Evolutionary conservation across 35 echinoderm and acorn worm species (phyloP), one percentile per base, ranked within the genome.

Genomic region (Heliocidaris erythrogramma): DNA sequence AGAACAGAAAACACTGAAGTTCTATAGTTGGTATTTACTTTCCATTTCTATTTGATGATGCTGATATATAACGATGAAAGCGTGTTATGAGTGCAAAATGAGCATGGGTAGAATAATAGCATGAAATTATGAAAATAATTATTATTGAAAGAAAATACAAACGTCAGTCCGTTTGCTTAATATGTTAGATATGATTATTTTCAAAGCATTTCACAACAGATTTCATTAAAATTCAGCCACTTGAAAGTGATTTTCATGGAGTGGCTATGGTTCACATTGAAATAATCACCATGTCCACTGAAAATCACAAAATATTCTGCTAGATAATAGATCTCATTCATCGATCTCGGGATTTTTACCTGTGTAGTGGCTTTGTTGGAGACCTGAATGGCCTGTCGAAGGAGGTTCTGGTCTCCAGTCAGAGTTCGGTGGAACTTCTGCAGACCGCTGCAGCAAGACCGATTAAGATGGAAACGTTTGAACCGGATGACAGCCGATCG

Each of bases 351-450:
- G 30, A 29, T 29, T 30, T 2, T 86, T 48, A 89, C 87, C 87
- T 48, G 87, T 89, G 87, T 18, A 5, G 31, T 16, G 10, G 31
- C 42, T 29, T 92, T 92, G 91, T 50, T 92, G 91, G 48, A 92
- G 7, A 92, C 50, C 48, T 92, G 9, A 48, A 59, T 50, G 50
- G 91, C 91, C 49, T 92, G 91, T 30, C 91, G 91, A 27, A 92
- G 50, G 11, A 92, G 48, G 50, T 59, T 13, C 30, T 92, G 47
- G 49, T 92, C 91, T 10, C 91, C 91, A 13, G 91, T 92, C 47
- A 92, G 49, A 5, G 91, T 59, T 17, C 91, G 91, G 91, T 92
- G 59, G 17, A 47, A 92, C 91, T 92, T 92, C 91, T 59, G 48
- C 50, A 92, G 50, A 16, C 49, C 29, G 3, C 11, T 59, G 49